Conservation (phyloP, 35 echinoderm and acorn worm species). For the Stichopus chloronotus region DNA sequence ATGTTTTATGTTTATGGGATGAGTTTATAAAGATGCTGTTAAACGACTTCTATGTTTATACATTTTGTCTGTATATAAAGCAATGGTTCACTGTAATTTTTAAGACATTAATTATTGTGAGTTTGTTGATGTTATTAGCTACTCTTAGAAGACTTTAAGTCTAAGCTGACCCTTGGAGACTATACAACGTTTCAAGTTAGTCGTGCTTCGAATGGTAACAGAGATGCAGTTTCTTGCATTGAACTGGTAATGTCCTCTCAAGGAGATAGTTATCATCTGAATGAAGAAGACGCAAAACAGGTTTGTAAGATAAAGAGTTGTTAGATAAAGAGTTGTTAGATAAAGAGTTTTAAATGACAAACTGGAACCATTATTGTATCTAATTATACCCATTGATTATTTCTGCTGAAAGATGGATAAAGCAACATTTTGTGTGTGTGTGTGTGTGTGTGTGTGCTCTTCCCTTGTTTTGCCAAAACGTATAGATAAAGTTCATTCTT, state of each 20-base stretch:
- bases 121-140: neutral
- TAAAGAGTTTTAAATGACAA: too few species aligned
- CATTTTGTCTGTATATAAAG: too few species aligned
- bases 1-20: too few species aligned
- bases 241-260: neutral
- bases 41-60: too few species aligned
- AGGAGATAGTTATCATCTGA: neutral
- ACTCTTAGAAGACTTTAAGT: neutral
- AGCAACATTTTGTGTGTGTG: neutral
- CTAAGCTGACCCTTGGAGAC: neutral
- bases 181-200: conserved; percentile 21
- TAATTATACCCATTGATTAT: too few species aligned
- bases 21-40: too few species aligned
- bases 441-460: neutral
- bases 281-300: neutral
- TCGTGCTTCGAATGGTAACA: neutral
- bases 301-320: neutral
- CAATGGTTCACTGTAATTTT: too few species aligned
- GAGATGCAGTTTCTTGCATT: conserved; percentile 1
- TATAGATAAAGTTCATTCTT: neutral
- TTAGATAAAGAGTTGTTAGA: neutral
- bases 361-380: too few species aligned
- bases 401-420: too few species aligned
- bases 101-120: too few species aligned
- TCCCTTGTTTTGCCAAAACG: neutral